Base-by-base conservation (phyloP, 30 jellyfish, hydroid and myxozoan species). In the Aurelia sp. region DNA sequence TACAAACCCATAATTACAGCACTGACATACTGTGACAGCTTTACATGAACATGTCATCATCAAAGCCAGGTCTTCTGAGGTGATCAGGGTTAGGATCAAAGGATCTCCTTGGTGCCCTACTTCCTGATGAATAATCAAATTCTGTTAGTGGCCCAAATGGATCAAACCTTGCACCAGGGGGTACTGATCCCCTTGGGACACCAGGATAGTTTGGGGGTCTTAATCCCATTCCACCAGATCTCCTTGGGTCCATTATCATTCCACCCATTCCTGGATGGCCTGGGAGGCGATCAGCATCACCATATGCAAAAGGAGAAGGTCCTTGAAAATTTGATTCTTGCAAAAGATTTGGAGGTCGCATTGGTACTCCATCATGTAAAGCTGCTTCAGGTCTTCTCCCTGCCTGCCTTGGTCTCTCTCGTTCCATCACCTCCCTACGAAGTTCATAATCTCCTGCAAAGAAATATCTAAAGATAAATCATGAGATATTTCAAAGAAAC, bases 21-120 rank as follows among this genome's bases (percentile, higher is more conserved):
- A 44, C 10, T 44, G 8, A 44, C 55, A 44, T 0, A 44, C 9
- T 21, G 63, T 31, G 16, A 20, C 22, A 27, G 35, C n/a, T 15
- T 77, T 70, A 86, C 96, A 86, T 86, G 71, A 74, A 86, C 96
- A 86, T 86, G 21, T 86, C 96, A 55, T 86, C 96, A 86, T 86
- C 71, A 86, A 86, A 86, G 15, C 87, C 87, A 23, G 96, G 96
- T 19, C 89, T 47, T 40, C 84, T 65, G 4, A 86, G 73, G 72
- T 86, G 96, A 64, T 86, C 96, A 37, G 96, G 89, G 70, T 76
- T 76, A 6, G 96, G 96, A 51, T 76, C 82, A 66, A 67, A 74
- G 2, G 85, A 76, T 55, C 91, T 82, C 19, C 74, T 66, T 69
- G 91, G 91, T 13, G 59, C 68, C 30, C 80, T 59, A 52, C 37